Conservation (phyloP, 2,888 invertebrate genomes). For the Drosophila pseudotalamancana region DNA sequence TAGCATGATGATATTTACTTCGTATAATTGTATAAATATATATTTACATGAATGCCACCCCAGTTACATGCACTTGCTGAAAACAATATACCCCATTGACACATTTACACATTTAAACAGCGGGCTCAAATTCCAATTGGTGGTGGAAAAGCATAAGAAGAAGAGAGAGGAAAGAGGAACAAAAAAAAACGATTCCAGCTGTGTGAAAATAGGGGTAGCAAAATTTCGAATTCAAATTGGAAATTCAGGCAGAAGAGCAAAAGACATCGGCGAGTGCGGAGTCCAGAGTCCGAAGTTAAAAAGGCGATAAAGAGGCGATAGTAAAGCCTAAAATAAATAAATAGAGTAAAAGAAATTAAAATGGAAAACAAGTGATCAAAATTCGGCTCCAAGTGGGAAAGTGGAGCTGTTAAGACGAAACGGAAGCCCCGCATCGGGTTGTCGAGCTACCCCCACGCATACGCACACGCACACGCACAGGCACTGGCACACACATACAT, state of each 20-base stretch:
- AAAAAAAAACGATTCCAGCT: constrained; percentile 51
- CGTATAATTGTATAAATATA: too few relatives aligned
- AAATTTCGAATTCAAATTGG: constrained; percentile 67
- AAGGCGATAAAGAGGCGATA: not conserved
- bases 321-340: constrained; percentile 2
- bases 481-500: not conserved
- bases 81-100: not conserved
- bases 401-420: constrained; percentile 10
- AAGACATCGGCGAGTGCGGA: constrained; percentile 53
- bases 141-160: constrained; percentile 54
- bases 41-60: too few relatives aligned
- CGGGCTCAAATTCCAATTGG: constrained; percentile 66
- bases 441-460: not conserved
- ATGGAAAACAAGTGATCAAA: not conserved
- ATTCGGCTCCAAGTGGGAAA: constrained; percentile 3
- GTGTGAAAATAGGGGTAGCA: constrained; percentile 68
- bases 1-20: too few relatives aligned
- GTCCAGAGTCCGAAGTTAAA: constrained; percentile 29
- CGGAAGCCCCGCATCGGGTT: not conserved
- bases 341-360: not conserved
- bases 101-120: not conserved
- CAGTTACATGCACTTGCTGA: not conserved
- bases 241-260: constrained; percentile 53
- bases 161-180: not conserved
- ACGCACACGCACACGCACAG: not conserved